Conservation (phyloP, 2,113 vertebrate genomes). For the Xenotilapia caudafasciata region DNA sequence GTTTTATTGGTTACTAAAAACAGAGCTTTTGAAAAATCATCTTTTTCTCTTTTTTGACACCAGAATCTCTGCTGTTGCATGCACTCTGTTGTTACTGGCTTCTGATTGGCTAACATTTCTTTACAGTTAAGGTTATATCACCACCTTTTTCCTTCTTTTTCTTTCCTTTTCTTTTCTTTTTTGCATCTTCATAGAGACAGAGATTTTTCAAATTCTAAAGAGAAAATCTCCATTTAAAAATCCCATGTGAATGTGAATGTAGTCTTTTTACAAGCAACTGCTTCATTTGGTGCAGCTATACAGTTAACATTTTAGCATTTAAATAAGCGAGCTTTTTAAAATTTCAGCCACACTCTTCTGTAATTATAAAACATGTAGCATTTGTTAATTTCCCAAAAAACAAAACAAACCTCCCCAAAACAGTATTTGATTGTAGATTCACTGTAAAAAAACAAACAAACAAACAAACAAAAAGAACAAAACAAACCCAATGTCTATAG, state of each 20-base stretch:
- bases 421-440: background rate
- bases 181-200: background rate
- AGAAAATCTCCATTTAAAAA: background rate
- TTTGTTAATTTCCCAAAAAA: background rate
- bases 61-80: background rate
- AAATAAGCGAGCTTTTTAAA: background rate
- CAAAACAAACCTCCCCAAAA: background rate
- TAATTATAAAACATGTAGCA: background rate
- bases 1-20: background rate
- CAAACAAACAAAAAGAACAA: background rate
- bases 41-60: background rate
- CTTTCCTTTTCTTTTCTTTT: background rate
- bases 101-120: background rate
- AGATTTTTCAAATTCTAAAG: background rate
- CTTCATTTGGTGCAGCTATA: background rate
- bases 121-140: rapidly evolving
- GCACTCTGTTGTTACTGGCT: background rate
- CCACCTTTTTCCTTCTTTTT: background rate
- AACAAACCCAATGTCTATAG: background rate
- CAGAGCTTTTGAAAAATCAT: rapidly evolving
- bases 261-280: background rate
- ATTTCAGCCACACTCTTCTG: background rate
- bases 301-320: background rate
- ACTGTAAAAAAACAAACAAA: background rate
- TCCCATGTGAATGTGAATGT: background rate